These are phyloP conservation scores for Lasioglossum baleicum DNA, from an alignment of 1,140 invertebrate species.

Conservation along the genomic window DNA sequence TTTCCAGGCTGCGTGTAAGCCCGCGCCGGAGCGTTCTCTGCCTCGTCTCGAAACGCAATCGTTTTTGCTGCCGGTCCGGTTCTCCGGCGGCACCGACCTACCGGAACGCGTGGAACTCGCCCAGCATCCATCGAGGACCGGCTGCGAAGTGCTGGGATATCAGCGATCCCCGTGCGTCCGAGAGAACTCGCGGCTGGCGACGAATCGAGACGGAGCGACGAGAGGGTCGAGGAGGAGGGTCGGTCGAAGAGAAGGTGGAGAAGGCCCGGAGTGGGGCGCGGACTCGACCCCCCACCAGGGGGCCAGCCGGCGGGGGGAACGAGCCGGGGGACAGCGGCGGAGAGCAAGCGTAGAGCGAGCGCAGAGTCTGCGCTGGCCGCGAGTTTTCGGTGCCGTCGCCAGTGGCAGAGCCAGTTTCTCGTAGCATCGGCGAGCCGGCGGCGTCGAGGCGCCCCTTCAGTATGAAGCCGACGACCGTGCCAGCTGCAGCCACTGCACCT, in stretches of 20 bases:
- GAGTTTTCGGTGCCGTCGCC: conserved; percentile 55
- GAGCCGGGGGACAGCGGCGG: conserved; percentile 61
- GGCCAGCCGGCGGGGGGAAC: no score
- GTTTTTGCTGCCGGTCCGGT: conserved; percentile 61
- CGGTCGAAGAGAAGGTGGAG: no score
- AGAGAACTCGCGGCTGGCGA: background rate
- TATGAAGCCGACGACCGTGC: conserved; percentile 75
- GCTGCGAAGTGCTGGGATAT: conserved; percentile 51
- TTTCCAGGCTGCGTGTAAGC: background rate
- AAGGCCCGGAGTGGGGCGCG: no score
- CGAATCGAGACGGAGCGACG: background rate
- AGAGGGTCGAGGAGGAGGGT: conserved; percentile 6
- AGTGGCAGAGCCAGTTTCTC: conserved; percentile 56
- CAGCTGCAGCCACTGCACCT: conserved; percentile 69
- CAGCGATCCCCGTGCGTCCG: conserved; percentile 6
- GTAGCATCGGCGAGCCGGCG: conserved; percentile 53
- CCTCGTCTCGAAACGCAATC: conserved; percentile 54
- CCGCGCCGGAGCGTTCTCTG: conserved; percentile 32
- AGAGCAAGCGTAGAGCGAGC: conserved; percentile 57
- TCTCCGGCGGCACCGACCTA: conserved; percentile 57
- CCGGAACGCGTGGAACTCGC: conserved; percentile 59
- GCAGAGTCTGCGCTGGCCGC: conserved; percentile 39
- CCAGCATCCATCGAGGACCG: conserved; percentile 52
- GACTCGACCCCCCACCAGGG: no score
- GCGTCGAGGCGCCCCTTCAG: conserved; percentile 69